Base-by-base conservation (phyloP, 1,140 invertebrate genomes). In the Amyelois transitella region DNA sequence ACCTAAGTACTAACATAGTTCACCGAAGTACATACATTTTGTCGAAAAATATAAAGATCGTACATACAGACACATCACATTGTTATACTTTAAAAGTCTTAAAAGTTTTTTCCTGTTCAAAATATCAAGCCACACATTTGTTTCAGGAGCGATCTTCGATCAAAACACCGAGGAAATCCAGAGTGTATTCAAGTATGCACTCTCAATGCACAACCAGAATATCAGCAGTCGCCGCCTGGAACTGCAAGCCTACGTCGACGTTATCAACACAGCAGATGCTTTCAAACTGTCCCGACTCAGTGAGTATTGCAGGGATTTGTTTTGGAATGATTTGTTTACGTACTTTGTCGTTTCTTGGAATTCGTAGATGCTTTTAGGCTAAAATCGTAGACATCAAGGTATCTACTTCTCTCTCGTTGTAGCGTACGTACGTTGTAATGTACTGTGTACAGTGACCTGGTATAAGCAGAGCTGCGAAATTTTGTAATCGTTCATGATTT, bases 211-310 rank as follows among this genome's bases (percentile, higher is more conserved):
- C 77, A 96, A 97, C 73, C 91, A 94, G 63, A 96, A 96, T 72
- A 91, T 92, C 22, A 94, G 93, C n/a, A 91, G 90, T 51, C 91
- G 92, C 32, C 86, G 93, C 1, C 94, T 96, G 64, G 95, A 96
- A 81, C 90, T 97, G 20, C 94, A 95, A 76, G 95, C 94, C 8
- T 96, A 93, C 72, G 95, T 96, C 17, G 94, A 97, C 81, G 93
- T 96, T 66, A 96, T 97, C 76, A 96, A 96, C 80, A 97, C 95
- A 10, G 95, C 95, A 21, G 96, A 97, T 82, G 95, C 96, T 55
- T 97, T 96, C 86, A 97, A 97, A 78, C 90, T 97, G 24, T 96
- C 96, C 17, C 91, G 94, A 77, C 88, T 97, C 48, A 96, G 96
- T 97, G 89, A 95, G 95, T 95, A 69, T 49, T 45, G 18, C 10